Base-by-base conservation (phyloP, 2,888 invertebrate species). In the Cosmorhoe ocellata region DNA sequence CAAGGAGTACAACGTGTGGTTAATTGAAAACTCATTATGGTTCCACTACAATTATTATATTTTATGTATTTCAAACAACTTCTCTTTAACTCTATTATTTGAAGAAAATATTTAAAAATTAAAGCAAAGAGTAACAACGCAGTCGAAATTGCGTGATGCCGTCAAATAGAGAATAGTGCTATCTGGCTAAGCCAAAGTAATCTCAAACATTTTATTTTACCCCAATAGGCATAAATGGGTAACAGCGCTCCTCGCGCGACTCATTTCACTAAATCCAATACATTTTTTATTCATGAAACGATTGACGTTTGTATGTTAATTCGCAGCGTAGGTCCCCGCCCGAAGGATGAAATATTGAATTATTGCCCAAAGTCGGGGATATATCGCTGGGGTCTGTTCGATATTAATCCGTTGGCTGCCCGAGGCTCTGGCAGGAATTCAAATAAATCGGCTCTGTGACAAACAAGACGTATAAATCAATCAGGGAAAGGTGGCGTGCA, bases 381-480 rank as follows among this genome's bases (percentile, higher is more conserved):
- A 87, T 88, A 81, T 80, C 76, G 78, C 69, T 76, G 78, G 83
- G 86, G 81, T 79, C 83, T 81, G 81, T 69, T 74, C 82, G 80
- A 89, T 90, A 90, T 90, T 90, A 90, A 90, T 89, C 90, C 90
- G 79, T 79, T 79, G 84, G 82, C 84, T 80, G 74, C 81, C 79
- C 77, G 77, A 69, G 70, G 63, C 74, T 74, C 86, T 88, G 89
- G 86, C 85, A 84, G 87, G 85, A 89, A 89, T 90, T 90, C 90
- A 90, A 90, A 91, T 91, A 90, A 90, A 90, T 90, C 88, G 76
- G 74, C 67, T 76, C 77, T 71, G 87, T 88, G 90, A 90, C 91
- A 91, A 91, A 91, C 91, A 91, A 91, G 87, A 90, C 79, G 82
- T 80, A 91, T 91, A 90, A 90, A 91, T 91, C 91, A 91, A 91